Percentiles rank a stretch among this genome's conserved stretches.
phyloP scores from a whole-genome alignment of 2,888 invertebrate genomes.

The Drosophila aldrichi region DNA sequence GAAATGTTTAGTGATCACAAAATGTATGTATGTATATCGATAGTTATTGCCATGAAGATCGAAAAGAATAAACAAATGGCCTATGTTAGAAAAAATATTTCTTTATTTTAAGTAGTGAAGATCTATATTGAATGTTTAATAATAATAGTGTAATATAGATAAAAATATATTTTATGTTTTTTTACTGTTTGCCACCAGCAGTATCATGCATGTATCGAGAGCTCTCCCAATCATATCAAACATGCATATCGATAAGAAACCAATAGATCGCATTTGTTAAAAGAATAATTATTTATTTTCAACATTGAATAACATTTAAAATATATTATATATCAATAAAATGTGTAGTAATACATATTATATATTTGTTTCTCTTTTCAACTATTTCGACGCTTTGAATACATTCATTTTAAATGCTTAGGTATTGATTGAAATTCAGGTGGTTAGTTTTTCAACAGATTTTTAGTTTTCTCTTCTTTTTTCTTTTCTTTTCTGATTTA shows the following conservation, averaged over 20 bases:
- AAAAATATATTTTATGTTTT: background rate
- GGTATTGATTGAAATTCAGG: constrained; percentile 67
- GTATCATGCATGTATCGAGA: constrained; percentile 30
- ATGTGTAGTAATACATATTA: constrained; percentile 57
- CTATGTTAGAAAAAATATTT: background rate
- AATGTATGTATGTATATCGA: background rate
- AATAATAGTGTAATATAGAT: background rate
- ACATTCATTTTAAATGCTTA: constrained; percentile 67
- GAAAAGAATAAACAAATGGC: background rate
- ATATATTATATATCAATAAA: constrained; percentile 52
- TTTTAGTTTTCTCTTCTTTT: constrained; percentile 44
- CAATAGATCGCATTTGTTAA: constrained; percentile 16
- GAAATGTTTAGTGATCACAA: background rate
- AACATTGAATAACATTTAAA: constrained; percentile 77
- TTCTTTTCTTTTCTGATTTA: constrained; percentile 42
- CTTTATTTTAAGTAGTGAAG: no score
- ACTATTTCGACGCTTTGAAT: constrained; percentile 52
- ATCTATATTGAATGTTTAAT: background rate
- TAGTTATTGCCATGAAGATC: background rate
- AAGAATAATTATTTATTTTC: constrained; percentile 81
- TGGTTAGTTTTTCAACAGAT: constrained; percentile 66
- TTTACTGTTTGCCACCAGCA: constrained; percentile 3
- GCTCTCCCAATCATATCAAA: background rate
- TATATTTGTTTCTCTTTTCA: constrained; percentile 23
- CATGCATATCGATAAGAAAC: constrained; percentile 30